Conservation (phyloP, 2,113 vertebrate genomes). For the Columbina picui region DNA sequence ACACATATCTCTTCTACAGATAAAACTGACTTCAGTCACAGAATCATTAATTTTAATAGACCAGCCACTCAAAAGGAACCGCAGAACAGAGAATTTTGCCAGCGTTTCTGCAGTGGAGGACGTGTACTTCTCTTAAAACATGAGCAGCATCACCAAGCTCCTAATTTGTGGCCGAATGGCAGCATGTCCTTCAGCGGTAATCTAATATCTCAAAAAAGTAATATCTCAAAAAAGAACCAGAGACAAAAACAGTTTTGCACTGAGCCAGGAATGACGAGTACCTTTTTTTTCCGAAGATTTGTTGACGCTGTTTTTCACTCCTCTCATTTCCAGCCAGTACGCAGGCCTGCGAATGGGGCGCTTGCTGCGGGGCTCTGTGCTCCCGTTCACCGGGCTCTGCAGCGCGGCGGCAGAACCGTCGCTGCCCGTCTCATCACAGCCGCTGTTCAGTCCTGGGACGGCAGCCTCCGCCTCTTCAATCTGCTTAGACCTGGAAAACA, state of each 20-base stretch:
- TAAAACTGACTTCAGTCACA: not conserved
- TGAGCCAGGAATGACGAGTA: not conserved
- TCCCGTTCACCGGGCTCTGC: conserved; percentile 68
- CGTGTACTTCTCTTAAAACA: not conserved
- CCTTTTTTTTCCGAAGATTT: conserved; percentile 28
- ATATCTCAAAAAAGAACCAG: not conserved
- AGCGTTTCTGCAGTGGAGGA: not conserved
- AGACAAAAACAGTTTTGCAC: not conserved
- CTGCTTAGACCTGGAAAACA: conserved; percentile 66
- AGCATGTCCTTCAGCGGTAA: not conserved
- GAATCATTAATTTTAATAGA: not conserved
- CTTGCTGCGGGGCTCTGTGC: conserved; percentile 53
- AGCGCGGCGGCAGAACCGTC: conserved; percentile 72
- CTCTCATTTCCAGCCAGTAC: conserved; percentile 78
- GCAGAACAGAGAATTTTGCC: not conserved
- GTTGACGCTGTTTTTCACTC: conserved; percentile 28
- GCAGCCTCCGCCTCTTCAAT: conserved; percentile 5
- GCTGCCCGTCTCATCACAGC: conserved; percentile 57
- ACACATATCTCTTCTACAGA: not conserved
- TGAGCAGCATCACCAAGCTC: not conserved
- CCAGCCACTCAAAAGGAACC: not conserved
- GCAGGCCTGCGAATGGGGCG: conserved; percentile 72
- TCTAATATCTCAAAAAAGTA: not conserved
- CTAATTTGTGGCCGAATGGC: not conserved
- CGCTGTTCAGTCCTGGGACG: not conserved